These are phyloP conservation scores for Buphagus erythrorhynchus DNA, from an alignment of 2,797 vertebrate genomes.

Conservation along the genomic window DNA sequence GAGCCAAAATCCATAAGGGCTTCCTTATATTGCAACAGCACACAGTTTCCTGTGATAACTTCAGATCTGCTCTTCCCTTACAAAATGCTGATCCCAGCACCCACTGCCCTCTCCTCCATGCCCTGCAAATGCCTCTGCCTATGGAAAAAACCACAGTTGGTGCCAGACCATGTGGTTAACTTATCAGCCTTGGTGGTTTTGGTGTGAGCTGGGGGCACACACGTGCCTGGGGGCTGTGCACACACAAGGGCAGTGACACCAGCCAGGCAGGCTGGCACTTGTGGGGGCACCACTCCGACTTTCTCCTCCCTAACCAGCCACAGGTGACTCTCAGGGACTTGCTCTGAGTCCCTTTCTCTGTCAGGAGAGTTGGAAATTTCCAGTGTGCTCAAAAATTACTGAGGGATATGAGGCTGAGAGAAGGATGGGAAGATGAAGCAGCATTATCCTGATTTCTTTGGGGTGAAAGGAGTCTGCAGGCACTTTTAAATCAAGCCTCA, in stretches of 20 bases:
- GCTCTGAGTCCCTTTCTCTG: background rate
- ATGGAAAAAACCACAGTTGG: background rate
- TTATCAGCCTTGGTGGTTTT: background rate
- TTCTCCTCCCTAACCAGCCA: background rate
- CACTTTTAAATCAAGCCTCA: background rate
- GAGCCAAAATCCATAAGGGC: background rate
- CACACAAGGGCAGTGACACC: background rate
- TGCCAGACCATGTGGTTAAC: background rate
- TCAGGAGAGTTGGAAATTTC: background rate
- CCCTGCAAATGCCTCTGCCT: background rate
- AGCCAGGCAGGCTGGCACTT: background rate
- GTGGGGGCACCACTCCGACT: background rate
- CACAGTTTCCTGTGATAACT: background rate
- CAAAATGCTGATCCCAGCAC: background rate
- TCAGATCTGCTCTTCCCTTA: background rate
- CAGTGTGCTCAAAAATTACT: background rate
- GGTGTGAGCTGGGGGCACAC: background rate
- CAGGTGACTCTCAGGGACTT: background rate
- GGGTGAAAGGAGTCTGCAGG: background rate
- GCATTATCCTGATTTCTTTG: background rate
- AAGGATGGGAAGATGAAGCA: background rate
- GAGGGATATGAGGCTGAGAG: background rate
- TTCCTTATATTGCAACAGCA: background rate
- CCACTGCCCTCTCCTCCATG: background rate
- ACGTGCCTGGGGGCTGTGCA: fast-evolving